phyloP scores from a whole-genome alignment of 2,888 invertebrate genomes.

The Xestia ashworthii region DNA sequence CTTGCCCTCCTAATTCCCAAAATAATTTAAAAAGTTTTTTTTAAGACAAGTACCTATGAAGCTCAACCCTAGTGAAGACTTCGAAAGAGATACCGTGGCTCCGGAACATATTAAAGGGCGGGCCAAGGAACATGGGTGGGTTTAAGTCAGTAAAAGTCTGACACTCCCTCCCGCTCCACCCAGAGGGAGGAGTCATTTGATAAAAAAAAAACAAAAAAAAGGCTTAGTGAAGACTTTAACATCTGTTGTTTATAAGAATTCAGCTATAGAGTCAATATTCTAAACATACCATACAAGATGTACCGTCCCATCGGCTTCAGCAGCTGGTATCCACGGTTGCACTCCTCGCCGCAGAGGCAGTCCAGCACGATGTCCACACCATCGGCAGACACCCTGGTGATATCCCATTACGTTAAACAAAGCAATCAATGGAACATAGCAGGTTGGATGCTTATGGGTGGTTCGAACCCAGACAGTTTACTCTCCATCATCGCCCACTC shows the following conservation, averaged over 20 bases:
- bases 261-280: neutral
- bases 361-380: constrained; percentile 97
- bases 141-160: too few species aligned
- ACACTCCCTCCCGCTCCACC: too few species aligned
- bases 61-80: neutral
- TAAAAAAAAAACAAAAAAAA: too few species aligned
- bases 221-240: neutral
- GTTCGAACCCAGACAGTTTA: neutral
- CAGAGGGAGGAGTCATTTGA: too few species aligned
- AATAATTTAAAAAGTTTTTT: neutral
- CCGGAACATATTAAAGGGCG: too few species aligned
- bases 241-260: neutral
- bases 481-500: neutral
- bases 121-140: too few species aligned
- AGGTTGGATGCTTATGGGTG: neutral
- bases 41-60: neutral
- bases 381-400: constrained; percentile 92
- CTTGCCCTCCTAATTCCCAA: neutral
- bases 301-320: constrained; percentile 97
- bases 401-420: constrained; percentile 27
- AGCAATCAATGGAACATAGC: neutral
- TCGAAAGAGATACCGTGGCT: too few species aligned
- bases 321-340: constrained; percentile 95
- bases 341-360: constrained; percentile 97
- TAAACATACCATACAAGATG: constrained; percentile 94